Evolutionary conservation across 2,797 vertebrate species (phyloP), one percentile per base, ranked within the genome.

Genomic region (Sebastes elongatus): DNA sequence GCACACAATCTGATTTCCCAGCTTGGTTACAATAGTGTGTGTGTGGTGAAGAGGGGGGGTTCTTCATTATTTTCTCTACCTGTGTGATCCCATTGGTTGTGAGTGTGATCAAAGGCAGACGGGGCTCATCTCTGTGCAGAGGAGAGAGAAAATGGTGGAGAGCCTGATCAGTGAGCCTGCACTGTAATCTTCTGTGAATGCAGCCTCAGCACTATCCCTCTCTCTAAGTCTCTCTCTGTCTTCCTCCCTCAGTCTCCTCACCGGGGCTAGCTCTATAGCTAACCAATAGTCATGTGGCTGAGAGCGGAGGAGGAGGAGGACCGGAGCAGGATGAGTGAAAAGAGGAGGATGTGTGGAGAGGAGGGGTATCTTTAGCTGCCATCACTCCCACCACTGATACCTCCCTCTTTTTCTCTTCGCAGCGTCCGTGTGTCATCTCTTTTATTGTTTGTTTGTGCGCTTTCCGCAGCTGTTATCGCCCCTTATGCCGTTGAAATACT

Each of bases 131-230:
- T 81, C 78, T 74, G 83, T 59, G 86, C 81, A 78, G 68, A 83
- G 83, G 83, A 93, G 87, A 93, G 87, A 86, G 83, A 90, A 94
- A 86, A 91, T 87, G 88, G 91, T 86, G 85, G 89, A 85, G 86
- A 80, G 89, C 76, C 84, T 84, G 89, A 92, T 92, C 87, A 84
- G 84, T 76, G 80, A 92, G 88, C 82, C 89, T 85, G 79, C 81
- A 78, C 81, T 86, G 86, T 92, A 92, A 94, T 94, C 90, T 90
- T 69, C 81, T 75, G 80, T 82, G 86, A 90, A 91, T 91, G 94
- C 93, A 85, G 92, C 89, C 88, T 95, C 95, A 95, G 94, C 93
- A 95, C 87, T 93, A 83, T 93, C 83, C 86, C 86, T 83, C 91
- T 86, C 83, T 92, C 85, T 91, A 78, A 93, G 88, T 88, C 86